phyloP scores from a whole-genome alignment of 2,888 invertebrate species.

The Cerceris ruficornis region DNA sequence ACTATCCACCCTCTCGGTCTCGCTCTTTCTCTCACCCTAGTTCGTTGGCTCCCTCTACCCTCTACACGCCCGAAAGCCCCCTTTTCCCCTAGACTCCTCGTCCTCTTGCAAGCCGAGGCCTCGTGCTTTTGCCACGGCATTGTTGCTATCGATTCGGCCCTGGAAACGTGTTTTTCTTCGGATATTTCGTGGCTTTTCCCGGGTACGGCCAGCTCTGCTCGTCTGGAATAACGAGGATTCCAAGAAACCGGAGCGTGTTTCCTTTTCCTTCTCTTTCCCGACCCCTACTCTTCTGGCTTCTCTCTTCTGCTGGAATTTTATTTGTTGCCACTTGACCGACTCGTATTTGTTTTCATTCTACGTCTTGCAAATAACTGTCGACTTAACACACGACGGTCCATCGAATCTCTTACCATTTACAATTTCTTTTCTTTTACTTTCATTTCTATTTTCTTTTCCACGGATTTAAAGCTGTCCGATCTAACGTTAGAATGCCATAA shows the following conservation, averaged over 20 bases:
- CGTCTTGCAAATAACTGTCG: too few species aligned
- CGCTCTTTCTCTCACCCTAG: slow-evolving; percentile 39
- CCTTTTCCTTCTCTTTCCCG: neutral
- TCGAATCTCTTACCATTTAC: too few species aligned
- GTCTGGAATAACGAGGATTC: slow-evolving; percentile 66
- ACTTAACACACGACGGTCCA: too few species aligned
- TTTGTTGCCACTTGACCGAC: neutral
- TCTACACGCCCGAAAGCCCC: slow-evolving; percentile 40
- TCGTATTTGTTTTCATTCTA: too few species aligned
- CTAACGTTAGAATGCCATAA: too few species aligned
- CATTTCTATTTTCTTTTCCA: too few species aligned
- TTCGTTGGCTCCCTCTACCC: slow-evolving; percentile 37
- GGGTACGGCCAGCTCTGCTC: slow-evolving; percentile 52
- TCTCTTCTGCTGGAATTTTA: neutral
- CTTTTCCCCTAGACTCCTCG: slow-evolving; percentile 33
- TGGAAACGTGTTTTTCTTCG: slow-evolving; percentile 76
- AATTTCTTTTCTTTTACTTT: too few species aligned
- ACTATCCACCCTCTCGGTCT: slow-evolving; percentile 7
- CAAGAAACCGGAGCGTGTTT: slow-evolving; percentile 46
- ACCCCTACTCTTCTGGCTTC: neutral
- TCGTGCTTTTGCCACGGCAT: slow-evolving; percentile 73
- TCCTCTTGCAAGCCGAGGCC: slow-evolving; percentile 62
- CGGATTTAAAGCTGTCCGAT: too few species aligned
- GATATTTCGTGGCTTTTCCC: slow-evolving; percentile 73
- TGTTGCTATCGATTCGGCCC: slow-evolving; percentile 78